Conservation (phyloP, 2,888 invertebrate genomes). For the Cheilosia impressa region DNA sequence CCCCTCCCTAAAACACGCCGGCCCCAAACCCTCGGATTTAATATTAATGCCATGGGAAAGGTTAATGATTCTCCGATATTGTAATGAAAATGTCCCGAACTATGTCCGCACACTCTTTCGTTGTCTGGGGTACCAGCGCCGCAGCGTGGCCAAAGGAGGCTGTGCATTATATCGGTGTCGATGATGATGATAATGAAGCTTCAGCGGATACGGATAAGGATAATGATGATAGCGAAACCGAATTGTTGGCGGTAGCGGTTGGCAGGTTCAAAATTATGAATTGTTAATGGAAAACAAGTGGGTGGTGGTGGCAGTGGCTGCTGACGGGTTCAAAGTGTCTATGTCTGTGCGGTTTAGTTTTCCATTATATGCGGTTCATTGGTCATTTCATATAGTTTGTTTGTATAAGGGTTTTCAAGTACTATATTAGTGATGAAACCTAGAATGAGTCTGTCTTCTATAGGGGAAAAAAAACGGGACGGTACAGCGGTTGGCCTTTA, state of each 20-base stretch:
- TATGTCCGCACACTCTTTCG: not conserved
- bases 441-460: no score
- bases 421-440: no score
- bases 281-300: constrained; percentile 39
- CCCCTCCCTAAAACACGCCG: not conserved
- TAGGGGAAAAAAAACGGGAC: no score
- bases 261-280: constrained; percentile 50
- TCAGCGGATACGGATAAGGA: constrained; percentile 28
- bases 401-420: no score
- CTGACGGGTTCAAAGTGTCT: no score
- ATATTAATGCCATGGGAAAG: constrained; percentile 57
- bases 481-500: no score
- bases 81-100: constrained; percentile 54
- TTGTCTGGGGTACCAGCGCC: not conserved
- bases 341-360: not conserved
- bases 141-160: not conserved
- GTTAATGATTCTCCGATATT: constrained; percentile 64
- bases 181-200: constrained; percentile 22
- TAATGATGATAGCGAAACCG: constrained; percentile 47
- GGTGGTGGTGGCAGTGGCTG: not conserved
- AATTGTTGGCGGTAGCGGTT: constrained; percentile 49
- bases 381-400: no score
- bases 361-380: no score
- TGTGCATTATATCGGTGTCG: not conserved
- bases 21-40: constrained; percentile 40